These are phyloP conservation scores for Coenonympha glycerion DNA, from an alignment of 2,888 invertebrate genomes.

Conservation along the genomic window DNA sequence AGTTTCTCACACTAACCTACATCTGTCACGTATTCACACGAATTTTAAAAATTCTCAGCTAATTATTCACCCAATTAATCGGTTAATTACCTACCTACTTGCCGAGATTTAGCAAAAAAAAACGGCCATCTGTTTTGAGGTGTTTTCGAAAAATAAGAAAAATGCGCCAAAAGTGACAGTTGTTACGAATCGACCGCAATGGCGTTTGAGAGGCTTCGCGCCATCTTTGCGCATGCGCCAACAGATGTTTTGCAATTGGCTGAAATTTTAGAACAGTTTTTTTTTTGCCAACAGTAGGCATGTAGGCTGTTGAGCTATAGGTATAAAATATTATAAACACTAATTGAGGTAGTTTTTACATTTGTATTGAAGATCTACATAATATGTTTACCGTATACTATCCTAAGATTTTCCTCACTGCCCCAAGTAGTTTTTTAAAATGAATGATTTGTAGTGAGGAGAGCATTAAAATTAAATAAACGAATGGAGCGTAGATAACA, in stretches of 20 bases:
- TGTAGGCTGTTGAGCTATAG: no score
- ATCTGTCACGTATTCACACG: conserved; percentile 57
- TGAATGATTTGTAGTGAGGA: no score
- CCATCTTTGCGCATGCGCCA: conserved; percentile 40
- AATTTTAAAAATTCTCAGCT: conserved; percentile 39
- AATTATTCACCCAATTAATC: conserved; percentile 46
- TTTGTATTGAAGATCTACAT: no score
- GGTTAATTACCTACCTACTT: conserved; percentile 5
- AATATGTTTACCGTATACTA: no score
- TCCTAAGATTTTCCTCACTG: no score
- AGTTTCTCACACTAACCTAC: conserved; percentile 33
- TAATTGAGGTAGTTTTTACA: no score
- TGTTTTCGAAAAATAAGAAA: conserved; percentile 34
- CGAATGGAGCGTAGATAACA: no score
- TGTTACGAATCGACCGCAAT: conserved; percentile 53
- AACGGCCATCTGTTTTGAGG: conserved; percentile 19
- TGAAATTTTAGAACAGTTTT: conserved; percentile 6
- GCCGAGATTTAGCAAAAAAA: conserved; percentile 15
- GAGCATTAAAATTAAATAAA: no score
- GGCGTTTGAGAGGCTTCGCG: conserved; percentile 45
- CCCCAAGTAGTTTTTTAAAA: no score
- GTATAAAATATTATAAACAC: no score
- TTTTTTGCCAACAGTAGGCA: conserved; percentile 2
- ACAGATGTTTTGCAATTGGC: conserved; percentile 42
- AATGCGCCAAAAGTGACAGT: conserved; percentile 60